Evolutionary conservation across 2,797 vertebrate genomes (phyloP).

Genomic region (Acestrorhynchus altus): DNA sequence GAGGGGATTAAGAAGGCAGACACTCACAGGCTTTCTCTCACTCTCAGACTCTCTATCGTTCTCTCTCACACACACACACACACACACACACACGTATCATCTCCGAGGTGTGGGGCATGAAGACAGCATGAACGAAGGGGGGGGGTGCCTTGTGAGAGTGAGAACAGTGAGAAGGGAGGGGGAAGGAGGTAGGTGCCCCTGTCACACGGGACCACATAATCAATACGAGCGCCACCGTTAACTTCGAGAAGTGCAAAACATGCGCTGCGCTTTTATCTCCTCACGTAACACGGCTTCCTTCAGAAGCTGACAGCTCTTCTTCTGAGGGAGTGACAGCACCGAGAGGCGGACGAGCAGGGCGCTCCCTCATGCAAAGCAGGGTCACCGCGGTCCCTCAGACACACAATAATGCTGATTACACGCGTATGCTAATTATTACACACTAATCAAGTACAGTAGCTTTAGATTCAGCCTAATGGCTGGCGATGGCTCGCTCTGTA

Average conservation of each 20-base stretch:
- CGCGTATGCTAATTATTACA: constrained; percentile 88
- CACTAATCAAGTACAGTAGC: constrained; percentile 87
- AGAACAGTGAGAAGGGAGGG: constrained; percentile 18
- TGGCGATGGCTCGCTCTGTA: constrained; percentile 67
- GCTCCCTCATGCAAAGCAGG: constrained; percentile 84
- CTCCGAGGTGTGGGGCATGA: constrained; percentile 36
- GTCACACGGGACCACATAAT: constrained; percentile 34
- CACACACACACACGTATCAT: constrained; percentile 47
- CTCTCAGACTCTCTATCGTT: constrained; percentile 3
- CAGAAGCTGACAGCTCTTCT: constrained; percentile 76
- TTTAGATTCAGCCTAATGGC: constrained; percentile 78
- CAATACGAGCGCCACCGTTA: constrained; percentile 56
- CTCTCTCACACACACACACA: constrained; percentile 31
- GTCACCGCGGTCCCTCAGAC: constrained; percentile 78
- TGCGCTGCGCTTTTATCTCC: constrained; percentile 29
- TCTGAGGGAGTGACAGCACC: constrained; percentile 43
- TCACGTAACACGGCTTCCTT: constrained; percentile 31
- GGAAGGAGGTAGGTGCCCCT: constrained; percentile 27
- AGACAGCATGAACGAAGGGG: constrained; percentile 28
- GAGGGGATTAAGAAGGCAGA: constrained; percentile 79
- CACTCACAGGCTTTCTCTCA: constrained; percentile 17
- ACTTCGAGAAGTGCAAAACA: constrained; percentile 53
- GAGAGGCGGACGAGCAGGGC: constrained; percentile 74
- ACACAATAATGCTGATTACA: constrained; percentile 89
- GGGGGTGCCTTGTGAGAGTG: constrained; percentile 5